Base-by-base conservation (phyloP, 2,888 invertebrate species). In the Mycalesis mineus region DNA sequence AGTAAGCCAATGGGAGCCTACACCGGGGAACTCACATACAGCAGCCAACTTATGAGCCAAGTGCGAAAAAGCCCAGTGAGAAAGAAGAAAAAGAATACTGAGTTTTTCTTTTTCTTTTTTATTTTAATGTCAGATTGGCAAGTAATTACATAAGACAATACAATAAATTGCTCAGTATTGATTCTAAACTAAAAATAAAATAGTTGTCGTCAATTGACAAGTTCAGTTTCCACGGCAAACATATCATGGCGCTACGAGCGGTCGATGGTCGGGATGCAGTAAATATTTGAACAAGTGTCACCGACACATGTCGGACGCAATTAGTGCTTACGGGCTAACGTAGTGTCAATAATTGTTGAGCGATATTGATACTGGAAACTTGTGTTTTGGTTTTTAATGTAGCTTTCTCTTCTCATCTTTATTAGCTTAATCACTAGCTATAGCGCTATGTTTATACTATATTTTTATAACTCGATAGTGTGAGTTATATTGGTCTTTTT, bases 211-310 rank as follows among this genome's bases (percentile, higher is more conserved):
- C 37, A 39, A 49, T 39, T 45, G 51, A 54, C 39, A 47, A n/a
- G 42, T 36, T 58, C 60, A 60, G 52, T 55, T 55, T 56, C 55
- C 60, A 51, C 45, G 44, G 51, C 60, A 65, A 65, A 65, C 51
- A 64, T 65, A 65, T 66, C 65, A 64, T 65, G 54, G 39, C 51
- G 55, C n/a, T 58, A 60, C 57, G 57, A 60, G 61, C 47, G 56
- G 47, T 52, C 36, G n/a, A 63, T 47, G 56, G 47, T 52, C 36
- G n/a, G 55, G 17, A 4, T 17, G 45, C 41, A 33, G 40, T 55
- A 58, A 59, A 48, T 65, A 61, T 66, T 66, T 67, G 63, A 62
- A 67, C 67, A 65, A 65, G 63, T 67, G 65, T 48, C 48, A n/a
- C 44, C 48, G 61, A 57, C 65, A 64, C 56, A 62, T 65, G 65